Conservation (phyloP, 1,140 invertebrate genomes). For the Aphidius gifuensis region DNA sequence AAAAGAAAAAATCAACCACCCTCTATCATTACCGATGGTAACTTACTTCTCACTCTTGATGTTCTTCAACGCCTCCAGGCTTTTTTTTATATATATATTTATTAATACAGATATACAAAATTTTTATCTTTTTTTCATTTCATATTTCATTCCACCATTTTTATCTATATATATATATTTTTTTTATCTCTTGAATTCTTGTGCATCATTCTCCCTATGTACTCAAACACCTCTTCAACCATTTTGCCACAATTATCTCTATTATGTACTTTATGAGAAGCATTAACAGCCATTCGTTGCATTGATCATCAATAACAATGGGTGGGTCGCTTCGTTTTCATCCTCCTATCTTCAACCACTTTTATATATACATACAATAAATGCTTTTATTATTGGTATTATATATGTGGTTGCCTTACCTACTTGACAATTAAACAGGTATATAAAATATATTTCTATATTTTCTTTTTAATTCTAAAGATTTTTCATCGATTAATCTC, state of each 20-base stretch:
- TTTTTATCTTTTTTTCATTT: slow-evolving; percentile 2
- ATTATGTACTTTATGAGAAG: slow-evolving; percentile 23
- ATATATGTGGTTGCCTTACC: no score
- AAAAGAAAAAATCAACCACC: slow-evolving; percentile 13
- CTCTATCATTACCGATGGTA: not conserved
- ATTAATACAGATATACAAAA: not conserved
- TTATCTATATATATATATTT: not conserved
- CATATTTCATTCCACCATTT: not conserved
- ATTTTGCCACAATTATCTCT: slow-evolving; percentile 33
- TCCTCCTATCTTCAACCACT: not conserved
- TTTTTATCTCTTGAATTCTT: slow-evolving; percentile 5
- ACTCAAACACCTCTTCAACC: slow-evolving; percentile 21
- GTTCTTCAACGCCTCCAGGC: not conserved
- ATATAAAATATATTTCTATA: not conserved
- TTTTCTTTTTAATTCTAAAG: not conserved
- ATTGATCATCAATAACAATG: slow-evolving; percentile 18
- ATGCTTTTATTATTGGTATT: no score
- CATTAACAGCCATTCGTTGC: slow-evolving; percentile 22
- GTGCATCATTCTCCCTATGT: slow-evolving; percentile 8
- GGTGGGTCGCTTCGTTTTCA: slow-evolving; percentile 10
- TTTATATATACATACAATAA: no score
- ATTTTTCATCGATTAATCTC: slow-evolving; percentile 6
- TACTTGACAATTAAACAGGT: slow-evolving; percentile 5
- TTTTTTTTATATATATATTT: no score
- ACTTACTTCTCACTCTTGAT: not conserved